Evolutionary conservation across 2,888 invertebrate species (phyloP), one percentile per base, ranked within the genome.

Genomic region (Leucoptera coffeella): DNA sequence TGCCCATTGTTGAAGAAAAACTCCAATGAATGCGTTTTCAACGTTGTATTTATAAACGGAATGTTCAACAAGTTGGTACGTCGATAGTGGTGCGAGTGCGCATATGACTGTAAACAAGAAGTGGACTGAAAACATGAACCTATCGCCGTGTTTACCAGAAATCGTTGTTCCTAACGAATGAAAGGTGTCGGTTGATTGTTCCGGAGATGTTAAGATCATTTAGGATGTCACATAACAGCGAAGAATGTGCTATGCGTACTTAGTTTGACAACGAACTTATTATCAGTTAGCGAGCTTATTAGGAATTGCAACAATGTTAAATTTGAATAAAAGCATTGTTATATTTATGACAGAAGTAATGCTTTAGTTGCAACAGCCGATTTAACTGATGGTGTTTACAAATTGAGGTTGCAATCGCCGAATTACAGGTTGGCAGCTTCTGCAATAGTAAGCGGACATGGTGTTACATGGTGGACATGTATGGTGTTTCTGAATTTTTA

Each of bases 241-340:
- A 27, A 29, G 14, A 12, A 35, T 24, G 33, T 32, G 2, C 21
- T 37, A 7, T 37, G 29, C 10, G 23, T 36, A 1, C 37, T 37
- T n/a, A 31, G 20, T 15, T 14, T 38, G 3, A 23, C 34, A 4
- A 37, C 36, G 6, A 35, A 37, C 15, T 7, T 36, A 3, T 10
- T 38, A 25, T 39, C 35, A 9, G 38, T 39, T 1, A 39, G 37
- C 27, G 22, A 37, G 21, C 15, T 38, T 8, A 34, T 38, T 4
- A 22, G 22, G 10, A 36, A 35, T 12, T 35, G 36, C 3, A 37
- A 39, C 26, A 36, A 14, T n/a, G 35, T 38, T 6, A n/a, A 10
- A 4, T 37, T 38, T 19, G 9, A 31, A 13, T n/a, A 23, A 4
- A 28, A 26, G 8, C 6, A 8, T 10, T 35, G 34, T 13, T 14